These are phyloP conservation scores for Perdix hodgsoniae DNA, from an alignment of 2,797 vertebrate species.

Conservation along the genomic window DNA sequence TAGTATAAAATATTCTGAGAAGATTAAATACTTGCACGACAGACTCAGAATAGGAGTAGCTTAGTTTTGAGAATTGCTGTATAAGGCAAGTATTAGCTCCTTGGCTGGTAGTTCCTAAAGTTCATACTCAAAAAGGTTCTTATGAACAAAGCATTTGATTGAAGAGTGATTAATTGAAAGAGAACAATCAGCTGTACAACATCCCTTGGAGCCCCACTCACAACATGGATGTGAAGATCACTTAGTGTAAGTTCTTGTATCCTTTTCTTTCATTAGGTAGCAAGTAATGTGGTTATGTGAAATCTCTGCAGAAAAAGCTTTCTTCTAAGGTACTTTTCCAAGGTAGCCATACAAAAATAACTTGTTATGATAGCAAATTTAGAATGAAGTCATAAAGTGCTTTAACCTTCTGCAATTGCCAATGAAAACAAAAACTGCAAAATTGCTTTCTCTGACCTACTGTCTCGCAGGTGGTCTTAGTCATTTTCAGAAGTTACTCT, in stretches of 20 bases:
- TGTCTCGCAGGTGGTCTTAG: constrained; percentile 63
- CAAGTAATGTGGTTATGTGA: neutral
- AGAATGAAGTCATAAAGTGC: constrained; percentile 68
- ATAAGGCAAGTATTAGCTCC: neutral
- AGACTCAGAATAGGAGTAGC: neutral
- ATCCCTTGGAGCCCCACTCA: neutral
- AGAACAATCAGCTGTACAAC: neutral
- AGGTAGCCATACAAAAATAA: constrained; percentile 59
- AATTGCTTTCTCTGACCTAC: constrained; percentile 71
- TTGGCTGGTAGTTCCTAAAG: neutral
- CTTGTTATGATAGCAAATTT: constrained; percentile 59
- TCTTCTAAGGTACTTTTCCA: neutral
- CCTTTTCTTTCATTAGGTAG: neutral
- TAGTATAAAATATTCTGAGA: neutral
- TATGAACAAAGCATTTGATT: neutral
- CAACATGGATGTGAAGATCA: neutral
- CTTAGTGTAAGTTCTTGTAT: neutral
- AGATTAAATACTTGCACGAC: neutral
- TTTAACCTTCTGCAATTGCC: constrained; percentile 75
- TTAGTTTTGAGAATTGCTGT: neutral
- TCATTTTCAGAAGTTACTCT: constrained; percentile 77
- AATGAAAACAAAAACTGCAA: constrained; percentile 79
- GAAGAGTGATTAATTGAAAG: neutral
- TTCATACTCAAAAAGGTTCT: neutral
- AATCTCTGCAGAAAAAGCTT: neutral